phyloP scores from a whole-genome alignment of 2,113 vertebrate genomes.

The Centropus unirufus region DNA sequence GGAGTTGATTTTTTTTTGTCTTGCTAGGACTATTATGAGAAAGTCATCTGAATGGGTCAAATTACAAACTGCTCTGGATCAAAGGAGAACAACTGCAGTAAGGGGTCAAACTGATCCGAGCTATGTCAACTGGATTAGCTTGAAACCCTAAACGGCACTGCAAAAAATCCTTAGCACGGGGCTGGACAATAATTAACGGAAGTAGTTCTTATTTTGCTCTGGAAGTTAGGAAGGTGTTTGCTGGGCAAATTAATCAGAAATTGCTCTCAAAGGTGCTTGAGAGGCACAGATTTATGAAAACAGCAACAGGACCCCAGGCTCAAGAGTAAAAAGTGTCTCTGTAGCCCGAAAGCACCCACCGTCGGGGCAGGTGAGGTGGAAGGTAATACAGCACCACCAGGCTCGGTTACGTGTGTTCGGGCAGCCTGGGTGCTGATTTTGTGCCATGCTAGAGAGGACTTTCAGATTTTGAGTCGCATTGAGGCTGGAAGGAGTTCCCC shows the following conservation, averaged over 20 bases:
- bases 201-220: conserved; percentile 12
- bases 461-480: background rate
- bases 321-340: background rate
- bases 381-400: background rate
- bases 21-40: conserved; percentile 70
- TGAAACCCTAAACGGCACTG: conserved; percentile 69
- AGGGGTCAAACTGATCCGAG: conserved; percentile 70
- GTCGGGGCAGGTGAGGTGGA: background rate
- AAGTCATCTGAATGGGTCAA: conserved; percentile 75
- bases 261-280: background rate
- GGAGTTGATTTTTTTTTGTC: conserved; percentile 78
- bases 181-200: conserved; percentile 56
- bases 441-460: background rate
- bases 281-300: background rate
- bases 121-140: conserved; percentile 73
- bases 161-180: conserved; percentile 30
- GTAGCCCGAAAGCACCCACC: background rate
- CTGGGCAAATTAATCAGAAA: background rate
- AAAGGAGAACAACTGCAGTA: conserved; percentile 69
- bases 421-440: background rate
- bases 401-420: background rate
- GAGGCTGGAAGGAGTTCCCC: background rate
- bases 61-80: conserved; percentile 73
- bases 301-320: background rate
- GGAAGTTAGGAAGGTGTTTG: conserved; percentile 19